These are phyloP conservation scores for Lampris megalopsis DNA, from an alignment of 2,113 vertebrate genomes.

Conservation along the genomic window DNA sequence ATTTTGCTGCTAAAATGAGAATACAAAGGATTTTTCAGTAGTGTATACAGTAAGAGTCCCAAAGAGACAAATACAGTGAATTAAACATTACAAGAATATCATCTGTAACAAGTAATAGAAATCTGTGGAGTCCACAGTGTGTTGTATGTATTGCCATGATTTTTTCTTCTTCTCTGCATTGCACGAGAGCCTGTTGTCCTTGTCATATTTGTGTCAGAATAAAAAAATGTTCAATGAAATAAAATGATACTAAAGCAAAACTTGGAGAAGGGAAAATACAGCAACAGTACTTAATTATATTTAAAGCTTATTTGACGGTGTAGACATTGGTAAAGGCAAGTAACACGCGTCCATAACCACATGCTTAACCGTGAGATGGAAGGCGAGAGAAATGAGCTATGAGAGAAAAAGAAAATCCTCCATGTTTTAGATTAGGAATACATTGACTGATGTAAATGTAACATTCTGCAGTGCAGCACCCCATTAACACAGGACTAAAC, in stretches of 20 bases:
- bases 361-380: background rate
- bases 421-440: constrained; percentile 34
- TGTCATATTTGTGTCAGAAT: too few relatives aligned
- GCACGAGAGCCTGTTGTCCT: too few relatives aligned
- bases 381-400: background rate
- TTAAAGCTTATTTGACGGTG: too few relatives aligned
- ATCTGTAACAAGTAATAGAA: background rate
- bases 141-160: too few relatives aligned
- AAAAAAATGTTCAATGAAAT: too few relatives aligned
- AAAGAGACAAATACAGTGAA: background rate
- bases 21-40: background rate
- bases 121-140: too few relatives aligned
- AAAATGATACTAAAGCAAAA: too few relatives aligned
- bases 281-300: background rate
- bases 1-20: background rate
- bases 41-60: background rate
- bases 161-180: too few relatives aligned
- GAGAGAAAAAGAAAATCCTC: background rate
- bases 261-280: background rate
- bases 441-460: constrained; percentile 71
- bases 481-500: constrained; percentile 77
- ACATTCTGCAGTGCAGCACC: constrained; percentile 65
- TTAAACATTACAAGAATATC: background rate
- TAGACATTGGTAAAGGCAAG: too few relatives aligned
- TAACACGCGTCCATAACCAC: too few relatives aligned